Base-by-base conservation (phyloP, 2,888 invertebrate genomes). In the Drosophila cyrtoloma region DNA sequence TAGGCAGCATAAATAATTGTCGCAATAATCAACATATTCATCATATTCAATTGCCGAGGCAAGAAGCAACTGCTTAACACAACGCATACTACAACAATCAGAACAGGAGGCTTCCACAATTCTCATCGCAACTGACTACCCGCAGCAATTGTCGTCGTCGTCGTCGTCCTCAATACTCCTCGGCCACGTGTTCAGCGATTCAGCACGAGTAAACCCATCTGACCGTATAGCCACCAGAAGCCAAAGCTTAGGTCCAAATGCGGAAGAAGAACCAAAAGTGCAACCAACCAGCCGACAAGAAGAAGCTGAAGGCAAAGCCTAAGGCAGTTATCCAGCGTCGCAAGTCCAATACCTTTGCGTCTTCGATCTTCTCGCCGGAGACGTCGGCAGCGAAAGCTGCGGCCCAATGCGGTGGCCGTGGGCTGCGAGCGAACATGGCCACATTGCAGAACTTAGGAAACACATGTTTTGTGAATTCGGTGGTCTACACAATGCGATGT, bases 381-480 rank as follows among this genome's bases (percentile, higher is more conserved):
- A 83, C 88, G 56, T 81, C 70, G 39, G 75, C 82, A 39, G 75
- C 89, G 22, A 81, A 82, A 63, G 78, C 71, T n/a, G 82, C 77
- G 47, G 80, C 81, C 5, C 80, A 86, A 53, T 33, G 53, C 12
- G 73, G 89, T 2, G 70, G 71, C 22, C 87, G 75, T 59, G 79
- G 80, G 2, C 65, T 85, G 59, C 82, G 81, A 2, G 59, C 73
- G 0, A 95, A 96, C 67, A 96, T 97, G 92, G 97, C 97, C 39
- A 96, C 97, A 32, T 94, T 98, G 57, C 96, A 96, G 82, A 98
- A 98, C 93, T 95, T 97, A 92, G 98, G 98, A 78, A 98, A 98
- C 92, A 98, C 98, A 50, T 98, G 98, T 94, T 98, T 97, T 94
- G 95, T 98, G 79, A 98, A 98, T 93, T 97, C 98, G 93, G 97